Base-by-base conservation (phyloP, 2,797 vertebrate genomes). In the Myripristis jacobus region DNA sequence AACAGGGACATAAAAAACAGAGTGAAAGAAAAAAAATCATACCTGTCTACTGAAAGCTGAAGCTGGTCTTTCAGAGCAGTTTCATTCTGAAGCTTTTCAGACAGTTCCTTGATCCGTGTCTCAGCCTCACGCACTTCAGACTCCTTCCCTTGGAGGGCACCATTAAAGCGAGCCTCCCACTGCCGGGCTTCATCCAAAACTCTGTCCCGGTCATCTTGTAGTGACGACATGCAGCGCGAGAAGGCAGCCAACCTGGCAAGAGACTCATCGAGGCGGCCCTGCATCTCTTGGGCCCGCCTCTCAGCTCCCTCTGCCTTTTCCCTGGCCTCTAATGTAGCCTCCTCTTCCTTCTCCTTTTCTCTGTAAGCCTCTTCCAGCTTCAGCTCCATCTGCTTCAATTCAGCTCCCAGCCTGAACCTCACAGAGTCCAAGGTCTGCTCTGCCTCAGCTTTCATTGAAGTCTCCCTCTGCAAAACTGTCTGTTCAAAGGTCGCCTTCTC, bases 161-260 rank as follows among this genome's bases (percentile, higher is more conserved):
- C 91, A 15, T 94, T 92, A 71, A 98, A 99, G 65, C 95, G 96
- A 50, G 66, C 94, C 90, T 98, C 98, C 98, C 98, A 99, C 9
- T 95, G 96, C 73, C 93, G 94, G 53, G 96, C 92, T 86, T 99
- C 96, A 3, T 97, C 96, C 75, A 99, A 80, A 62, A 99, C 96
- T 25, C 97, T 90, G 80, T 99, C 98, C 12, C 98, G 92, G 87
- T 99, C 98, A 5, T 99, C 95, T 77, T 99, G 98, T 72, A 99
- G 94, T 4, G 98, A 99, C 19, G 96, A 98, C 98, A 99, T 99
- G 85, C 96, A 98, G 65, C 94, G 95, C 0, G 95, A 96, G 89
- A 99, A 99, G 70, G 97, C 97, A 0, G 96, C 96, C 43, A 99
- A 92, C 73, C 96, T 91, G 48, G 96, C 97, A 68, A 99, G 83